Evolutionary conservation across 1,140 invertebrate genomes (phyloP).

Genomic region (Diorhabda carinulata): DNA sequence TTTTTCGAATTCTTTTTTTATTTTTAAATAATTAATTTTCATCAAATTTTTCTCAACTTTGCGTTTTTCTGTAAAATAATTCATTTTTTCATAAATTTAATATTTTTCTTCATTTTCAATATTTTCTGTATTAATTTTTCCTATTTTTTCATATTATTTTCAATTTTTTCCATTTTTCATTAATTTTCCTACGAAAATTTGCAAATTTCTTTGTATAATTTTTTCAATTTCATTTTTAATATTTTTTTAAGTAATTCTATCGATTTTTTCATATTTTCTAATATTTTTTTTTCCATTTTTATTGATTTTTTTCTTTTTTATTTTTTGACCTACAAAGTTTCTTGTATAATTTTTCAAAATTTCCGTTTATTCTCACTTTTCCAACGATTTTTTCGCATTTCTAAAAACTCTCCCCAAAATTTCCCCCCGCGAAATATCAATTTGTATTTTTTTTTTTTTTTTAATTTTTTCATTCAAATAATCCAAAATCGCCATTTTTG

Average conservation of each 20-base stretch:
- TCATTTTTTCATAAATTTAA: neutral
- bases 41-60: neutral
- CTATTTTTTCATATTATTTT: neutral
- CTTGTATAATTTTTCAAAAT: too few relatives aligned
- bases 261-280: too few relatives aligned
- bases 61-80: neutral
- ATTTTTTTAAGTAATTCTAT: neutral
- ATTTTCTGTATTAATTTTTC: too few relatives aligned
- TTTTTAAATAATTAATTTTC: neutral
- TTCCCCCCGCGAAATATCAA: neutral
- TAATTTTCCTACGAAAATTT: neutral
- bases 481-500: conserved; percentile 41
- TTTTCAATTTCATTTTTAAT: neutral
- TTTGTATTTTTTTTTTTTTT: neutral
- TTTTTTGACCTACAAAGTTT: too few relatives aligned
- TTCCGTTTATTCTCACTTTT: too few relatives aligned
- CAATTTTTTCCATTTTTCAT: neutral
- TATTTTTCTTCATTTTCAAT: neutral
- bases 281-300: too few relatives aligned
- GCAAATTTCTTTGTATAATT: neutral
- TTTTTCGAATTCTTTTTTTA: neutral
- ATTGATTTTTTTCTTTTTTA: too few relatives aligned
- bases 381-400: too few relatives aligned
- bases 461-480: conserved; percentile 3
- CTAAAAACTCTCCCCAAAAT: neutral